Conservation (phyloP, 2,888 invertebrate species). For the Chloromyia formosa region DNA sequence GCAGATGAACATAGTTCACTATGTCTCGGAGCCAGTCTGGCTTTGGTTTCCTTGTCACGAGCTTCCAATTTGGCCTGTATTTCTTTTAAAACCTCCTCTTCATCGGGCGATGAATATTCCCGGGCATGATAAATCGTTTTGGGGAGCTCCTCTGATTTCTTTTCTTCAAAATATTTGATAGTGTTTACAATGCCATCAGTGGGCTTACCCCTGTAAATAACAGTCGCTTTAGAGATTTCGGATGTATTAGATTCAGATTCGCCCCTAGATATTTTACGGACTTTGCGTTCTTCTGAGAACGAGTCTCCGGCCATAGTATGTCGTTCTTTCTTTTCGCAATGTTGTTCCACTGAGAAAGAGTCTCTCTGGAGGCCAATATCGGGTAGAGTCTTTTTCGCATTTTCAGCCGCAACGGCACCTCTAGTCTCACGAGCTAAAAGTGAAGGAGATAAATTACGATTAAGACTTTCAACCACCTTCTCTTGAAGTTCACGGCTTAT, state of each 20-base stretch:
- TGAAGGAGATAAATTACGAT: slow-evolving; percentile 60
- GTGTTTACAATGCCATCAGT: slow-evolving; percentile 74
- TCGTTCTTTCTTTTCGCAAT: slow-evolving; percentile 53
- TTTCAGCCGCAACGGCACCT: slow-evolving; percentile 69
- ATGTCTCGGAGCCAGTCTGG: slow-evolving; percentile 49
- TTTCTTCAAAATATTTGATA: slow-evolving; percentile 83
- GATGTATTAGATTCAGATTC: slow-evolving; percentile 79
- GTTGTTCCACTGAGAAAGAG: slow-evolving; percentile 51
- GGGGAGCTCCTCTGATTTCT: slow-evolving; percentile 67
- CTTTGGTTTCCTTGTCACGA: slow-evolving; percentile 53
- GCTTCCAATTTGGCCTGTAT: slow-evolving; percentile 64
- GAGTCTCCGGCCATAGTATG: slow-evolving; percentile 41
- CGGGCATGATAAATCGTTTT: slow-evolving; percentile 67
- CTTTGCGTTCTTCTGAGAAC: slow-evolving; percentile 33
- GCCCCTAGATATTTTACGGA: slow-evolving; percentile 66
- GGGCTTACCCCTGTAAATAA: slow-evolving; percentile 67
- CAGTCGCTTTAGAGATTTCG: slow-evolving; percentile 76
- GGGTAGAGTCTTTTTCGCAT: slow-evolving; percentile 61
- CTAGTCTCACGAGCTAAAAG: slow-evolving; percentile 69
- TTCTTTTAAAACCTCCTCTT: slow-evolving; percentile 64
- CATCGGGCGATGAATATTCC: slow-evolving; percentile 67
- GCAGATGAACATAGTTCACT: slow-evolving; percentile 61
- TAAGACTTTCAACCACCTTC: slow-evolving; percentile 62
- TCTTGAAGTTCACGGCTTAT: slow-evolving; percentile 78
- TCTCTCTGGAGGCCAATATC: slow-evolving; percentile 54